A percentile compares a stretch with the other conserved stretches of the same genome.
phyloP scores from a whole-genome alignment of 1,140 invertebrate genomes.

The Copidosoma floridanum region DNA sequence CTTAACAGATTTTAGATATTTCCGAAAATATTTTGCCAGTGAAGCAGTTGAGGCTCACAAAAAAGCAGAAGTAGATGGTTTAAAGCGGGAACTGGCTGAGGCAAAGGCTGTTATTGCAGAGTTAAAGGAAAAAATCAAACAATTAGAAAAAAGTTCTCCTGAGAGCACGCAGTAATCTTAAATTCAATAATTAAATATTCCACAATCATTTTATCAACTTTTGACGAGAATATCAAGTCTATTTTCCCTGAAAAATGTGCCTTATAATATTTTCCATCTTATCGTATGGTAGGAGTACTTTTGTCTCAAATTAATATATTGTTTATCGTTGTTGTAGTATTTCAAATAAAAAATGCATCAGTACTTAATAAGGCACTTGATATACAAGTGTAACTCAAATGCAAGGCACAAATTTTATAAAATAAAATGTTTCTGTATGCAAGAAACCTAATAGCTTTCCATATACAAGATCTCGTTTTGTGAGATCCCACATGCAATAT shows the following conservation, averaged over 20 bases:
- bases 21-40: conserved; percentile 55
- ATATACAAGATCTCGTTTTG: too few species aligned
- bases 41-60: too few species aligned
- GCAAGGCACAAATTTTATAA: conserved; percentile 2
- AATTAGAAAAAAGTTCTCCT: not conserved
- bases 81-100: conserved; percentile 60
- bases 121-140: conserved; percentile 57
- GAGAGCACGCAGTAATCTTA: not conserved
- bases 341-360: too few species aligned
- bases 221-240: conserved; percentile 23
- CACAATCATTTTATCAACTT: too few species aligned
- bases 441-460: not conserved
- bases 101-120: conserved; percentile 59
- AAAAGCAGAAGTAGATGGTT: conserved; percentile 41
- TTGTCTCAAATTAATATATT: too few species aligned
- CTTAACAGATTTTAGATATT: conserved; percentile 50
- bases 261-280: conserved; percentile 31
- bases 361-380: too few species aligned
- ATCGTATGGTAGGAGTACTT: too few species aligned
- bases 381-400: too few species aligned
- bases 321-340: too few species aligned
- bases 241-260: conserved; percentile 24
- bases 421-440: not conserved
- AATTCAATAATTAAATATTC: not conserved
- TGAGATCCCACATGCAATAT: too few species aligned